Evolutionary conservation across 2,113 vertebrate species (phyloP).

Genomic region (Steatornis caripensis): DNA sequence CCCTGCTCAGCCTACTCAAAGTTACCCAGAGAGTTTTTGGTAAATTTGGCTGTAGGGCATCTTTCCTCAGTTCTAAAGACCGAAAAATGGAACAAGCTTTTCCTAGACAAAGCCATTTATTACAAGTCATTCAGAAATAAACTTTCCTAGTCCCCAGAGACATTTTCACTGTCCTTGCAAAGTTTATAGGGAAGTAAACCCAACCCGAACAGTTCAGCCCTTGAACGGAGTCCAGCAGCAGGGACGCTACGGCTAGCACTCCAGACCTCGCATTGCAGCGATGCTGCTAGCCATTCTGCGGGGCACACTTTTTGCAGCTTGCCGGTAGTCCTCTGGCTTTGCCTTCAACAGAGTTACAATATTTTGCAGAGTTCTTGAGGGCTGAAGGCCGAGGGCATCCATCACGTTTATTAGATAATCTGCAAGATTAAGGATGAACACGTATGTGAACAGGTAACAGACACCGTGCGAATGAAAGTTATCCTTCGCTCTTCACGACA

Average conservation of each 20-base stretch:
- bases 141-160: background rate
- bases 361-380: slow-evolving; percentile 82
- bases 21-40: background rate
- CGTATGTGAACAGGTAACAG: background rate
- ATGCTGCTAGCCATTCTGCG: slow-evolving; percentile 80
- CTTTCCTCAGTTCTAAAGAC: background rate
- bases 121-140: background rate
- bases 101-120: background rate
- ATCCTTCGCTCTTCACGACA: rapidly evolving
- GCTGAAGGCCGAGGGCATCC: slow-evolving; percentile 95
- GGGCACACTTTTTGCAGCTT: slow-evolving; percentile 80
- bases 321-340: slow-evolving; percentile 87
- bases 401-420: slow-evolving; percentile 97
- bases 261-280: slow-evolving; percentile 81
- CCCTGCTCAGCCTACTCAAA: background rate
- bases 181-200: background rate
- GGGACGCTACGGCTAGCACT: slow-evolving; percentile 53
- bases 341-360: slow-evolving; percentile 81
- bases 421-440: slow-evolving; percentile 24
- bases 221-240: rapidly evolving
- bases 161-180: background rate
- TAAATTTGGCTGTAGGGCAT: background rate
- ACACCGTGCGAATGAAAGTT: background rate
- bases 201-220: background rate
- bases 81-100: background rate